Evolutionary conservation across 1,140 invertebrate genomes (phyloP).

Genomic region (Pararge aegeria): DNA sequence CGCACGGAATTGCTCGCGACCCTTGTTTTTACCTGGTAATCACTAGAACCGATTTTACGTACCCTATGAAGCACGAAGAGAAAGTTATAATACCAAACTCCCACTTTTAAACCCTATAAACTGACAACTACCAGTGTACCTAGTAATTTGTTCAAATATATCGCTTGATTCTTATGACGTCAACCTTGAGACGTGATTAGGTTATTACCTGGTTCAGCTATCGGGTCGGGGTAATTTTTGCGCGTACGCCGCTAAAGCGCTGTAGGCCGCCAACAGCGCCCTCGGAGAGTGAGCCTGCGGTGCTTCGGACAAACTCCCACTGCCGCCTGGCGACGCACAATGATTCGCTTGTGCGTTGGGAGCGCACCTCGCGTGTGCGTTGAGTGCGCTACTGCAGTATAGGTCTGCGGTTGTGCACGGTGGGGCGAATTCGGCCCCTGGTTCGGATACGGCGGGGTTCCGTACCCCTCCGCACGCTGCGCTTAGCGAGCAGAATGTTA

Average conservation of each 20-base stretch:
- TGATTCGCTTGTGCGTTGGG: conserved; percentile 7
- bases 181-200: too few species aligned
- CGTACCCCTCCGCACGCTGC: conserved; percentile 62
- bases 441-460: conserved; percentile 36
- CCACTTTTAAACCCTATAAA: too few species aligned
- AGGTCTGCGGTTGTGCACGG: conserved; percentile 39
- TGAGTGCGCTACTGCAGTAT: conserved; percentile 58
- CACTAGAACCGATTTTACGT: too few species aligned
- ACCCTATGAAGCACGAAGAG: too few species aligned
- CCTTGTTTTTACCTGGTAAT: too few species aligned
- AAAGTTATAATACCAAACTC: too few species aligned
- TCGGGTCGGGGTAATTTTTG: conserved; percentile 35
- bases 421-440: conserved; percentile 37
- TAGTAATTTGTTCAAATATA: too few species aligned
- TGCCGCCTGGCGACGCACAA: conserved; percentile 38
- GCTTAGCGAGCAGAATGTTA: conserved; percentile 61
- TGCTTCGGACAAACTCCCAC: conserved; percentile 15
- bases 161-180: too few species aligned
- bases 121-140: too few species aligned
- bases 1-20: too few species aligned
- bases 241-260: conserved; percentile 53
- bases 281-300: conserved; percentile 36
- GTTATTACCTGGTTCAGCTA: conserved; percentile 47
- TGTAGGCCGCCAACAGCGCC: conserved; percentile 53
- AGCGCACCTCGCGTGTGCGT: conserved; percentile 50